These are phyloP conservation scores for Styela plicata DNA, from an alignment of 23 tunicate genomes.

Conservation along the genomic window DNA sequence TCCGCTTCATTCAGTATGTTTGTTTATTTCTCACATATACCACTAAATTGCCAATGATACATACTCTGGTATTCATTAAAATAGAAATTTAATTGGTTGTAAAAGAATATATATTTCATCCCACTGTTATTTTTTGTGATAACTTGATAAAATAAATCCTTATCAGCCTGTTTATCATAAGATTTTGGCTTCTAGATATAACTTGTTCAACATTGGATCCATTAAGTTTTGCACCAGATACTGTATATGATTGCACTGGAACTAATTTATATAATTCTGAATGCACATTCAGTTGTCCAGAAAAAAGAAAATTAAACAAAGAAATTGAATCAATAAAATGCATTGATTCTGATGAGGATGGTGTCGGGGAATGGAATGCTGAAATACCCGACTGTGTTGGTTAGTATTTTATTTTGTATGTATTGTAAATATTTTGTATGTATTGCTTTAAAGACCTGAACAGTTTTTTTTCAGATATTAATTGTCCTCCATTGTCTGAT, in stretches of 20 bases:
- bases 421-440: too few relatives aligned
- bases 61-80: too few relatives aligned
- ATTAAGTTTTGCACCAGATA: background rate
- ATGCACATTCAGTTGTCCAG: background rate
- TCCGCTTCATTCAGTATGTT: too few relatives aligned
- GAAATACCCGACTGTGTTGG: conserved; percentile 11
- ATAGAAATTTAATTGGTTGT: too few relatives aligned
- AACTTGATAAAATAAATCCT: too few relatives aligned
- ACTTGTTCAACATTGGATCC: background rate
- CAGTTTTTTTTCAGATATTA: background rate
- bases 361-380: conserved; percentile 2
- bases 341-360: background rate
- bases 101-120: too few relatives aligned
- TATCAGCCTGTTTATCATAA: too few relatives aligned
- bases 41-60: too few relatives aligned
- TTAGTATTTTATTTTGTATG: too few relatives aligned
- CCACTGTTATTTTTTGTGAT: too few relatives aligned
- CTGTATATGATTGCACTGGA: background rate
- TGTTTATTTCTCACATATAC: too few relatives aligned
- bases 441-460: too few relatives aligned
- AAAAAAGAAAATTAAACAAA: background rate
- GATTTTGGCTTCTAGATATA: background rate
- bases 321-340: background rate
- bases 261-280: background rate
- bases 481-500: background rate